Evolutionary conservation across 2,113 vertebrate species (phyloP).

Genomic region (Dasyornis broadbenti): DNA sequence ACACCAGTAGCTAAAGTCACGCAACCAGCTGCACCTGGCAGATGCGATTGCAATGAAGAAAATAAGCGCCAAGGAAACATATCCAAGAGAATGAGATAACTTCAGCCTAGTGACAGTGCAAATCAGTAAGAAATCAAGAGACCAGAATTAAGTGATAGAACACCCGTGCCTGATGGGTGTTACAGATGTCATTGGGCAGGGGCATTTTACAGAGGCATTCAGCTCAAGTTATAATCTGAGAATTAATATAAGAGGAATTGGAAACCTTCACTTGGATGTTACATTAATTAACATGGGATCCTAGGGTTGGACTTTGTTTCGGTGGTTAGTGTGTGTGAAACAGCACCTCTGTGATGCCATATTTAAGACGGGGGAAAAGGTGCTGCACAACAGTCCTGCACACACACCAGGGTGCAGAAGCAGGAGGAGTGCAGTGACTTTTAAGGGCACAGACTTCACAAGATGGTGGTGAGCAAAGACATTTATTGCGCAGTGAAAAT

Average conservation of each 20-base stretch:
- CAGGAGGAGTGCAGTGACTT: too few species aligned
- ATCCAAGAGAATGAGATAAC: not conserved
- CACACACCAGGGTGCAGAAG: not conserved
- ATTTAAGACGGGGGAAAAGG: not conserved
- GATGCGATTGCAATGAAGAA: not conserved
- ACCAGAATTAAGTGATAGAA: not conserved
- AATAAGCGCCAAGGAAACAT: not conserved
- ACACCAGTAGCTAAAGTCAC: not conserved
- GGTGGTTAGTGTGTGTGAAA: not conserved
- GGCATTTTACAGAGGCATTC: not conserved
- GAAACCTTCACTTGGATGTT: not conserved
- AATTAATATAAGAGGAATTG: not conserved
- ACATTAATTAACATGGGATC: not conserved
- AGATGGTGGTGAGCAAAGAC: too few species aligned
- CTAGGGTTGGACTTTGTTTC: not conserved
- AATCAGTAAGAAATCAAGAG: not conserved
- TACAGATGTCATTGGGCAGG: accelerated
- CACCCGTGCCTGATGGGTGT: not conserved
- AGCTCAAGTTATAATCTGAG: not conserved
- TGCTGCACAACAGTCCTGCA: not conserved
- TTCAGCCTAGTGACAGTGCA: not conserved
- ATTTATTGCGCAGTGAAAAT: too few species aligned
- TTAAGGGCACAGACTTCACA: too few species aligned
- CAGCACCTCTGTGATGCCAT: not conserved
- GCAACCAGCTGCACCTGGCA: not conserved